Evolutionary conservation across 2,888 invertebrate genomes (phyloP).

Genomic region (Hipparchia semele): DNA sequence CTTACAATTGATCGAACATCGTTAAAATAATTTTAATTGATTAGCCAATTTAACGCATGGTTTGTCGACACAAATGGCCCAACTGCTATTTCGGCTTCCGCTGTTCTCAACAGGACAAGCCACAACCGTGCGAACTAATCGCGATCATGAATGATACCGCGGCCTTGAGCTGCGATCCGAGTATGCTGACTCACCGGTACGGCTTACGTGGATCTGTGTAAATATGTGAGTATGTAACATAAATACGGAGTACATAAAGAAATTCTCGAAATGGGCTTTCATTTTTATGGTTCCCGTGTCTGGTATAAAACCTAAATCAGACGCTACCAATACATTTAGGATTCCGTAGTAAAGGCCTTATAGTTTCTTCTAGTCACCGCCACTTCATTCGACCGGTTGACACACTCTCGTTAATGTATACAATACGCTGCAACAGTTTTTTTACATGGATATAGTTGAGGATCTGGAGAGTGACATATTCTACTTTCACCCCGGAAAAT

Average conservation of each 20-base stretch:
- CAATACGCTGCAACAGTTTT: too few relatives aligned
- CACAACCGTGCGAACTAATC: conserved; percentile 23
- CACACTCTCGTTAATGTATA: too few relatives aligned
- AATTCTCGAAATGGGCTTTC: too few relatives aligned
- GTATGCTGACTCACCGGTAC: conserved; percentile 8
- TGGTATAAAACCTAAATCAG: neutral
- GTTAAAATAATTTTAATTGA: too few relatives aligned
- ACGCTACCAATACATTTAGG: neutral
- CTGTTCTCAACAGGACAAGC: conserved; percentile 3
- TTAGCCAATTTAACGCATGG: neutral
- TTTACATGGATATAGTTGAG: too few relatives aligned
- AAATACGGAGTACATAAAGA: neutral
- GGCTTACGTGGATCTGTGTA: neutral
- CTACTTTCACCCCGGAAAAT: too few relatives aligned
- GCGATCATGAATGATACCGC: neutral
- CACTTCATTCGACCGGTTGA: too few relatives aligned
- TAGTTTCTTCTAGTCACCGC: too few relatives aligned
- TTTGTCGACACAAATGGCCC: conserved; percentile 1
- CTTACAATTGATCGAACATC: too few relatives aligned
- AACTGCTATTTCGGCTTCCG: conserved; percentile 6
- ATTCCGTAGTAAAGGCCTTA: too few relatives aligned
- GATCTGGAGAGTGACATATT: too few relatives aligned
- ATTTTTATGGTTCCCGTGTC: neutral
- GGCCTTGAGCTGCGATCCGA: neutral
- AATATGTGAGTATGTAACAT: neutral